Evolutionary conservation across 2,113 vertebrate genomes (phyloP).

Genomic region (Oryzias javanicus): DNA sequence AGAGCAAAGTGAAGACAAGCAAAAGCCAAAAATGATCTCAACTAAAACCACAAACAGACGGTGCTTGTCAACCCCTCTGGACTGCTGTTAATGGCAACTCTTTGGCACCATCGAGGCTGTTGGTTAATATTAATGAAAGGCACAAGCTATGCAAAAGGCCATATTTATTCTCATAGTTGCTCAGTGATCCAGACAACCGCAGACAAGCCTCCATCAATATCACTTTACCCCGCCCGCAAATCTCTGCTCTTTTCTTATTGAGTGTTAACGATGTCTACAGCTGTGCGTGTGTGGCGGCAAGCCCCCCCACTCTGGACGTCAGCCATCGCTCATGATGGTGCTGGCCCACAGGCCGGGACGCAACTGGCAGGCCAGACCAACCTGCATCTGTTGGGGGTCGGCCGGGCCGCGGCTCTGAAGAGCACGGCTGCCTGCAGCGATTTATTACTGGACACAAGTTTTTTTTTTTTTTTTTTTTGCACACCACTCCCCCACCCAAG

Average conservation of each 20-base stretch:
- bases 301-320: slow-evolving; percentile 48
- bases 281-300: slow-evolving; percentile 56
- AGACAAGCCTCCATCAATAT: slow-evolving; percentile 73
- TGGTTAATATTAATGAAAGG: slow-evolving; percentile 70
- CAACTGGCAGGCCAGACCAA: slow-evolving; percentile 58
- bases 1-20: slow-evolving; percentile 12
- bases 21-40: slow-evolving; percentile 21
- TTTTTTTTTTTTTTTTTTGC: slow-evolving; percentile 26
- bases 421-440: slow-evolving; percentile 62
- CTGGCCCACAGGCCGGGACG: slow-evolving; percentile 46
- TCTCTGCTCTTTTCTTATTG: slow-evolving; percentile 56
- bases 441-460: slow-evolving; percentile 70
- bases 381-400: slow-evolving; percentile 68
- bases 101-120: slow-evolving; percentile 26
- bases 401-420: slow-evolving; percentile 45
- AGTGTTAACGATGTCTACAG: slow-evolving; percentile 71
- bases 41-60: slow-evolving; percentile 59
- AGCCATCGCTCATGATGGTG: slow-evolving; percentile 67
- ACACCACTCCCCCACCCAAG: slow-evolving; percentile 32
- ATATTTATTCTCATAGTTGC: slow-evolving; percentile 73
- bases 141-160: slow-evolving; percentile 59
- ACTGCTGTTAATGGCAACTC: slow-evolving; percentile 50
- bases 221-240: slow-evolving; percentile 61
- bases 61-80: slow-evolving; percentile 50
- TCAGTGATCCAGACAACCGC: slow-evolving; percentile 64